These are phyloP conservation scores for Alviniconcha strummeri DNA, from an alignment of 2,888 invertebrate species.

Conservation along the genomic window DNA sequence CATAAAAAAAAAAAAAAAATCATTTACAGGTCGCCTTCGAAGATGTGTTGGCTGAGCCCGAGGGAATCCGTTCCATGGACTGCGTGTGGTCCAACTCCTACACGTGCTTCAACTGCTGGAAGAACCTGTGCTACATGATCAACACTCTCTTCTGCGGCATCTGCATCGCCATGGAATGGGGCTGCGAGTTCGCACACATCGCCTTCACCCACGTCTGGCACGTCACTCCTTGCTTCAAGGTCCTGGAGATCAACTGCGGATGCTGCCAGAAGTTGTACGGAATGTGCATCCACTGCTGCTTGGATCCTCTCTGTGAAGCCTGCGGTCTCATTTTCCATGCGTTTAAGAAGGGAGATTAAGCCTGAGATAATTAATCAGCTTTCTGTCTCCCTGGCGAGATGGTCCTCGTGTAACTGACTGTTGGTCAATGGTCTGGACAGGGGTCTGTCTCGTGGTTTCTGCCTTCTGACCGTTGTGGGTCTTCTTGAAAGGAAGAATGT, in stretches of 20 bases:
- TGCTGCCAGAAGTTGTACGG: conserved; percentile 72
- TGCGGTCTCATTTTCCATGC: conserved; percentile 50
- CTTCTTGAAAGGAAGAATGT: too few species aligned
- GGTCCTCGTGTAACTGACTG: too few species aligned
- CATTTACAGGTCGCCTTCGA: conserved; percentile 53
- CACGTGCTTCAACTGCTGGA: conserved; percentile 79
- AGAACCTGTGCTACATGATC: conserved; percentile 82
- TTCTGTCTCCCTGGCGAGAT: too few species aligned
- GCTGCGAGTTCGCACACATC: conserved; percentile 74
- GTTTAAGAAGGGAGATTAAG: conserved; percentile 44
- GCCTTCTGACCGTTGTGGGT: too few species aligned
- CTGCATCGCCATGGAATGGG: conserved; percentile 79
- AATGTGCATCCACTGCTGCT: conserved; percentile 74
- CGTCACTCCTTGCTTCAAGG: conserved; percentile 80
- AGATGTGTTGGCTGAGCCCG: conserved; percentile 62
- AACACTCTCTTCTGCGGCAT: conserved; percentile 82
- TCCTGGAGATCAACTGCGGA: conserved; percentile 78
- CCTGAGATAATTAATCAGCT: too few species aligned
- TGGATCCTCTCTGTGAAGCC: conserved; percentile 56
- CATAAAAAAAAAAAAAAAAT: too few species aligned
- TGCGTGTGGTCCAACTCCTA: conserved; percentile 83
- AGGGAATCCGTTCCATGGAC: conserved; percentile 75
- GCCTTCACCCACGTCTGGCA: conserved; percentile 83
- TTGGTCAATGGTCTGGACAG: too few species aligned
- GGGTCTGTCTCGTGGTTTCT: not conserved